A percentile compares a stretch with the other conserved stretches of the same genome.
Conservation (phyloP, 2,113 vertebrate species). For the Polyodon spathula region DNA sequence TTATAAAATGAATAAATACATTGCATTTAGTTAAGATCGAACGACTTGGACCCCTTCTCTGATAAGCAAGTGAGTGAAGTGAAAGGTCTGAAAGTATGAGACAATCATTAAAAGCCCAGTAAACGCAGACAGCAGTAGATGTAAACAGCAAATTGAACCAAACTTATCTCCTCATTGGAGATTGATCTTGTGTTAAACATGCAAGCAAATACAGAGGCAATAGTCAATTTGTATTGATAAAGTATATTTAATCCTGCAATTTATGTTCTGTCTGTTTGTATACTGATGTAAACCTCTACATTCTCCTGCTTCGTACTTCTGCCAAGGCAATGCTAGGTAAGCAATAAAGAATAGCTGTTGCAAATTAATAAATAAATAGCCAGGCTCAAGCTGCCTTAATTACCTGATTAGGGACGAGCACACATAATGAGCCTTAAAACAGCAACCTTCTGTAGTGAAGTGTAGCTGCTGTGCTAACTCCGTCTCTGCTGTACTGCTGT, state of each 20-base stretch:
- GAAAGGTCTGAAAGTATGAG: not conserved
- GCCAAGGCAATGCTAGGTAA: not conserved
- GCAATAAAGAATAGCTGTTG: too few relatives aligned
- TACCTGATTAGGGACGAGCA: not conserved
- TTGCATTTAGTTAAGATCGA: too few relatives aligned
- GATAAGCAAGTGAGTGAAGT: too few relatives aligned
- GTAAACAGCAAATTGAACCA: not conserved
- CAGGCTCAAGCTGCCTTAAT: not conserved
- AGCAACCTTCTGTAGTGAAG: not conserved
- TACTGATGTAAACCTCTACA: not conserved
- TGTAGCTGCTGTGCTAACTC: too few relatives aligned
- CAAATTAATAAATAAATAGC: not conserved
- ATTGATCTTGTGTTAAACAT: not conserved
- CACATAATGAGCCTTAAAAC: not conserved
- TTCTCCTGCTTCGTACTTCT: not conserved
- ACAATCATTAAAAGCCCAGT: not conserved
- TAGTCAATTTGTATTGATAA: not conserved
- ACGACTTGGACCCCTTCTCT: too few relatives aligned
- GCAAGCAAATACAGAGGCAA: not conserved
- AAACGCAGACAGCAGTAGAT: not conserved
- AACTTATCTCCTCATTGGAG: not conserved
- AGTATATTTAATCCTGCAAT: not conserved
- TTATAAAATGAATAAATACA: too few relatives aligned
- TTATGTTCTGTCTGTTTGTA: not conserved
- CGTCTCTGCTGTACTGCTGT: too few relatives aligned